Percentiles rank a stretch among this genome's conserved stretches.
Conservation (phyloP, 2,888 invertebrate species). For the Stramonita haemastoma region DNA sequence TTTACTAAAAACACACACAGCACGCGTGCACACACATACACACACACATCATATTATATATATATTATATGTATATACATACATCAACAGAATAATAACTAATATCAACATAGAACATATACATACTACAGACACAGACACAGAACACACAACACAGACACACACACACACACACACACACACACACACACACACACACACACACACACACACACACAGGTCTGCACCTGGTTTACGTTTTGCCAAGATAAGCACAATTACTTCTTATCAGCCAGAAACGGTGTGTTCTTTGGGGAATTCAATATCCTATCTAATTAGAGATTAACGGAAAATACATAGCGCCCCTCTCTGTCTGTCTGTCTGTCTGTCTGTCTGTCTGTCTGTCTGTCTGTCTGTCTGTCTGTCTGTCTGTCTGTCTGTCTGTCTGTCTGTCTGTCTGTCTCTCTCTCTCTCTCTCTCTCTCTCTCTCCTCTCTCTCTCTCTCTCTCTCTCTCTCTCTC, state of each 20-base stretch:
- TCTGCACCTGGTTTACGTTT: too few relatives aligned
- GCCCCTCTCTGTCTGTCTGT: neutral
- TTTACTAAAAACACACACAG: too few relatives aligned
- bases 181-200: neutral
- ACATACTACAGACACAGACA: neutral
- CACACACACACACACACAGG: neutral
- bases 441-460: conserved; percentile 28
- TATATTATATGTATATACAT: too few relatives aligned
- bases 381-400: neutral
- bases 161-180: neutral
- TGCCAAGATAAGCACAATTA: too few relatives aligned
- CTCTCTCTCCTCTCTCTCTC: conserved; percentile 18
- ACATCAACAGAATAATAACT: too few relatives aligned
- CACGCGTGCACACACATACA: neutral
- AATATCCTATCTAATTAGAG: too few relatives aligned
- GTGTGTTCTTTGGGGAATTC: too few relatives aligned
- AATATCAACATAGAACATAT: neutral
- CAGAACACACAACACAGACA: neutral
- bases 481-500: conserved; percentile 2
- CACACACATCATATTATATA: neutral
- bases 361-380: neutral
- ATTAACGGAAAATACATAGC: too few relatives aligned
- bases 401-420: conserved; percentile 22
- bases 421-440: conserved; percentile 28
- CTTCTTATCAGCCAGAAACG: too few relatives aligned